Evolutionary conservation across 1,140 invertebrate genomes (phyloP).

Genomic region (Nylanderia fulva): DNA sequence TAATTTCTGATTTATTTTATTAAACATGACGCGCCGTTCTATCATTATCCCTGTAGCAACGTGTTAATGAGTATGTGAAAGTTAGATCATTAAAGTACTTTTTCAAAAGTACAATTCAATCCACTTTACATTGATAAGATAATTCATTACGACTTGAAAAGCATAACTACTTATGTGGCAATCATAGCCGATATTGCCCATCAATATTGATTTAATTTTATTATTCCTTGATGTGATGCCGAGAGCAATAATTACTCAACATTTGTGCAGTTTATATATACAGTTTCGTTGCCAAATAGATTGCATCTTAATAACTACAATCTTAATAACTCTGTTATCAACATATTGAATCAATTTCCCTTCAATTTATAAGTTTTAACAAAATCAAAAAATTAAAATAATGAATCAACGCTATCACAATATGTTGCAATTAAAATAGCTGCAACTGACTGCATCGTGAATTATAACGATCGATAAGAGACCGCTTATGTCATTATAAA

Average conservation of each 20-base stretch:
- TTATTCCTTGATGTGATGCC: neutral
- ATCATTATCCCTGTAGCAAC: constrained; percentile 21
- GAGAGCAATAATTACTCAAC: neutral
- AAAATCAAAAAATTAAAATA: neutral
- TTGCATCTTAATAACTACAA: no score
- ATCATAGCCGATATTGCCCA: constrained; percentile 14
- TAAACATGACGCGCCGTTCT: neutral
- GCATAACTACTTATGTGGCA: constrained; percentile 17
- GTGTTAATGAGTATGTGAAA: constrained; percentile 50
- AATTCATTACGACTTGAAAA: constrained; percentile 19
- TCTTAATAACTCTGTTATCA: neutral
- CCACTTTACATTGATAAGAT: neutral
- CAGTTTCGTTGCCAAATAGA: neutral
- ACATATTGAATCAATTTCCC: neutral
- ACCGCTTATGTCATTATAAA: constrained; percentile 1
- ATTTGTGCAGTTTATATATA: neutral
- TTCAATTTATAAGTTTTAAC: constrained; percentile 18
- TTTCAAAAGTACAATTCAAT: constrained; percentile 45
- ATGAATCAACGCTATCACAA: constrained; percentile 4
- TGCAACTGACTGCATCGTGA: neutral
- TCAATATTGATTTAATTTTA: constrained; percentile 9
- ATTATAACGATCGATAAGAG: constrained; percentile 37
- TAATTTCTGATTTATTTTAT: constrained; percentile 21
- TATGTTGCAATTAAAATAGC: constrained; percentile 6
- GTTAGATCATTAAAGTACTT: constrained; percentile 57